phyloP scores from a whole-genome alignment of 2,888 invertebrate genomes.

The Myopa testacea region DNA sequence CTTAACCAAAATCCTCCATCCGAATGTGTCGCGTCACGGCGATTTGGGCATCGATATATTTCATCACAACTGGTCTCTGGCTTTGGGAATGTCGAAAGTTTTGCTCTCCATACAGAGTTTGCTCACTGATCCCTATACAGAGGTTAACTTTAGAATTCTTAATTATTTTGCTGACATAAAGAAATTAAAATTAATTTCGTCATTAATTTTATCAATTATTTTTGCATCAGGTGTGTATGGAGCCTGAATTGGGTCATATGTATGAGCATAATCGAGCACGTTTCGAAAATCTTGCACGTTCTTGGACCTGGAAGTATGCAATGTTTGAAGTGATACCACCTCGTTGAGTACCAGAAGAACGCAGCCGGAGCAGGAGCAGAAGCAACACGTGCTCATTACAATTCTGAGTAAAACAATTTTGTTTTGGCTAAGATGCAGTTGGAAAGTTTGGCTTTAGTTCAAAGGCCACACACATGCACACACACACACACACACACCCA shows the following conservation, averaged over 20 bases:
- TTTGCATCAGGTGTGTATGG: slow-evolving; percentile 84
- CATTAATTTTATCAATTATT: not conserved
- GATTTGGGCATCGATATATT: slow-evolving; percentile 96
- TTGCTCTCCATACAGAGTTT: slow-evolving; percentile 89
- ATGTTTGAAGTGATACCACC: slow-evolving; percentile 78
- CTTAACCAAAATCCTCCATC: slow-evolving; percentile 92
- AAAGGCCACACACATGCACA: no score
- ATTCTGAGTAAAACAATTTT: not conserved
- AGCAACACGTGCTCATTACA: not conserved
- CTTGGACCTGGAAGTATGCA: slow-evolving; percentile 93
- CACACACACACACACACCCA: no score
- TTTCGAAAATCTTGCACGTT: slow-evolving; percentile 84
- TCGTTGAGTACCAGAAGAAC: slow-evolving; percentile 45
- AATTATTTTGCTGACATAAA: not conserved
- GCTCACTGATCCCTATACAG: slow-evolving; percentile 89
- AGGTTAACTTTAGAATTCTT: slow-evolving; percentile 68
- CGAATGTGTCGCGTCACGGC: slow-evolving; percentile 94
- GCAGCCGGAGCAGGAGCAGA: not conserved
- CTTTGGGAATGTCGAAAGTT: slow-evolving; percentile 89
- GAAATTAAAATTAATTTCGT: not conserved
- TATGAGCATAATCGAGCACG: slow-evolving; percentile 78
- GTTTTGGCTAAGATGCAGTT: not conserved
- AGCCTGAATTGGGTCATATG: slow-evolving; percentile 83
- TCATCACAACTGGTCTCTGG: slow-evolving; percentile 96
- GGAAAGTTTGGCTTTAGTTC: no score